A percentile compares a stretch with the other conserved stretches of the same genome.
phyloP scores from a whole-genome alignment of 2,113 vertebrate genomes.

The Halichoerus grypus region DNA sequence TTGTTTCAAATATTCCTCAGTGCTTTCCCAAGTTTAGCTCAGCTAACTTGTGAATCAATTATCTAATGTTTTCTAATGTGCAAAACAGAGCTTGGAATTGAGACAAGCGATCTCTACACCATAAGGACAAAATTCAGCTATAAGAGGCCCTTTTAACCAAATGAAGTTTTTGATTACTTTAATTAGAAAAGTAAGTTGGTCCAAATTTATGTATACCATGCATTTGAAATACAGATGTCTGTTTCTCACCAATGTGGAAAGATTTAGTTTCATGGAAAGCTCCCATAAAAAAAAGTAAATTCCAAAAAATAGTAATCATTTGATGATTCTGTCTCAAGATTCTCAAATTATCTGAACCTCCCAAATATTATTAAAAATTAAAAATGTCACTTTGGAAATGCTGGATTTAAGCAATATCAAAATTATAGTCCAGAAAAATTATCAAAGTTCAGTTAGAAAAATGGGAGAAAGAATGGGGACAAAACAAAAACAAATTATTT shows the following conservation, averaged over 20 bases:
- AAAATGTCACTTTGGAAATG: neutral
- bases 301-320: neutral
- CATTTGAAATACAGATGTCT: neutral
- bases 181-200: neutral
- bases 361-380: neutral
- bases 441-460: neutral
- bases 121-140: neutral
- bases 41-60: conserved; percentile 22
- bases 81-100: neutral
- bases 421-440: neutral
- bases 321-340: neutral
- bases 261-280: neutral
- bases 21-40: conserved; percentile 26
- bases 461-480: neutral
- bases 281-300: neutral
- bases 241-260: neutral
- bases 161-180: neutral
- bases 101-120: neutral
- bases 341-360: neutral
- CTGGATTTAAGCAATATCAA: neutral
- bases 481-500: neutral
- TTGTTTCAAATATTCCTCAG: neutral
- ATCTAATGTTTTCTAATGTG: neutral
- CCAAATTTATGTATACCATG: neutral
- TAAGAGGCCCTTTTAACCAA: neutral